Evolutionary conservation across 2,113 vertebrate species (phyloP).

Genomic region (Crotophaga sulcirostris): DNA sequence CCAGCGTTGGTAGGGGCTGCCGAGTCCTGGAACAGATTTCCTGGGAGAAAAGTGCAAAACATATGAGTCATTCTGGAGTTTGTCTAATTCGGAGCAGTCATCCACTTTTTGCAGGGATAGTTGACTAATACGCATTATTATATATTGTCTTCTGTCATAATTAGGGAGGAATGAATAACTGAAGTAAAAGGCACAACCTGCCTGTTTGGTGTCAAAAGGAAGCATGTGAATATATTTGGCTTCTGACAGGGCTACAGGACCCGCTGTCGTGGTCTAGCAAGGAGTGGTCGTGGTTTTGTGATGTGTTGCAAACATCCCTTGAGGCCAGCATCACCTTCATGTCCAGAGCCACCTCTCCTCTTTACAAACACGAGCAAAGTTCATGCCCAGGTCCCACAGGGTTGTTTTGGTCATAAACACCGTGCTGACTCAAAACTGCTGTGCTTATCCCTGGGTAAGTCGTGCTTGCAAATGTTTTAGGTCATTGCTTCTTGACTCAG

Average conservation of each 20-base stretch:
- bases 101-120: background rate
- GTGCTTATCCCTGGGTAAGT: background rate
- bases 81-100: background rate
- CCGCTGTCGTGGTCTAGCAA: background rate
- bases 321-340: rapidly evolving
- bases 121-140: background rate
- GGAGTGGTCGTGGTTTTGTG: background rate
- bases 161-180: background rate
- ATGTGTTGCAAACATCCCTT: background rate
- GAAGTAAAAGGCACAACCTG: background rate
- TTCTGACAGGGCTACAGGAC: background rate
- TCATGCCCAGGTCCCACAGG: rapidly evolving
- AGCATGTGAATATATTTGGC: background rate
- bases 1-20: background rate
- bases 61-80: background rate
- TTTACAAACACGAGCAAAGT: background rate
- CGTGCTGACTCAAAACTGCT: background rate
- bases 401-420: background rate
- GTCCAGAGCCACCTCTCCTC: rapidly evolving
- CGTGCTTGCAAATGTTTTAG: background rate
- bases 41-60: background rate
- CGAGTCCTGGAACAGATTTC: background rate
- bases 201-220: background rate
- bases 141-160: background rate
- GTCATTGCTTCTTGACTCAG: background rate